Base-by-base conservation (phyloP, 2,797 vertebrate species). In the Enteromius viviparus region DNA sequence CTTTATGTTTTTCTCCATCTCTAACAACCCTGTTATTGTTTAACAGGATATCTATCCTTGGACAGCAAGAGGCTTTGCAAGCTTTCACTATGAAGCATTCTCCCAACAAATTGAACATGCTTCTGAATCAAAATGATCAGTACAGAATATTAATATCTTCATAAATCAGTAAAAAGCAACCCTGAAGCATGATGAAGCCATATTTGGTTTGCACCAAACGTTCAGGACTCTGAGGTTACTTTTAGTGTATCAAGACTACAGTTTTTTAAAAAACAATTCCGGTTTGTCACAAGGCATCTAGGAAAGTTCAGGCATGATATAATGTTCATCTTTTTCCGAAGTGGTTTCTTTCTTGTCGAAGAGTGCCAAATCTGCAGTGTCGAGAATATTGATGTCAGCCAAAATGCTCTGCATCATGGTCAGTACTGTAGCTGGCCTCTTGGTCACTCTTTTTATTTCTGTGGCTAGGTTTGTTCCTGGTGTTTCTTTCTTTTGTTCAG, bases 1-100 rank as follows among this genome's bases (percentile, higher is more conserved):
- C 77, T 85, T 83, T 78, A 45, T 29, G 45, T 82, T 82, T 37
- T 64, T 79, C 23, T 40, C 64, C 23, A 49, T 69, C 42, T 45
- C 64, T 69, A 26, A 68, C 12, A 65, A 4, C 19, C 23, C 26
- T 21, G 49, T 74, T 79, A 32, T 66, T 83, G 15, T 55, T 78
- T 32, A 83, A 49, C 65, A 62, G 64, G 34, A 47, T 19, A 23
- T 6, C 42, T 29, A n/a, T 29, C n/a, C 29, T 75, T 37, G 49
- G 32, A 26, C 49, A 55, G 34, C 29, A 37, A 55, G 49, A 74
- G 19, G 19, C 9, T 74, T 74, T 14, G 19, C 29, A 58, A 76
- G 21, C 37, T 29, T 77, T 77, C 15, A 40, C 34, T 64, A 47
- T 77, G 23, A 70, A 70, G 40, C 78, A 55, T 40, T 80, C n/a